Evolutionary conservation across 1,140 invertebrate species (phyloP), one percentile per base, ranked within the genome.

Genomic region (Leptonema lineaticorne): DNA sequence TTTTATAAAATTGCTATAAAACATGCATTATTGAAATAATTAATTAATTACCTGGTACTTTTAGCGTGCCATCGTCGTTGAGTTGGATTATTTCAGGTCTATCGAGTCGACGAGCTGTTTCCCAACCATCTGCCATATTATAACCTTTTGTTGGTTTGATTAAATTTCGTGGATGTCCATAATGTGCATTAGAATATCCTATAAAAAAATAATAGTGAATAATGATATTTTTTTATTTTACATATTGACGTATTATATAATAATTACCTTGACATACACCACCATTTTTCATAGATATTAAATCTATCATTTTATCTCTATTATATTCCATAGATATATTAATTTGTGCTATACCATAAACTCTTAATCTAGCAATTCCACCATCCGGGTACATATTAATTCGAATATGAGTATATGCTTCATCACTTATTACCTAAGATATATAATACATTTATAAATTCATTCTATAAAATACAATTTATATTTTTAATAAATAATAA

Each of bases 311-410:
- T 65, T 74, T 46, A 75, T 78, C 50, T 63, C 74, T 45, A 4
- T 65, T 37, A 7, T 72, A 48, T 5, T 75, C 72, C 16, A 72
- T 70, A n/a, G 66, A 64, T 68, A 75, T 75, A 41, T 83, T 75
- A 3, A 81, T 81, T 53, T 73, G 76, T 0, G 84, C 83, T 71
- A 82, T 77, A 9, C 88, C 88, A 73, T 83, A 89, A 1, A 89
- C 83, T 1, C 85, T 74, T 0, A 90, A 76, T 50, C 89, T 80
- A 0, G 88, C 87, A 9, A 89, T 85, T 14, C 89, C 88, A 58
- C 88, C 88, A 75, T 90, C 88, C 5, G 88, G 88, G 72, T 80
- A 89, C 9, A 88, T 83, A 73, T 89, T 89, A 0, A 89, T 75
- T 14, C 87, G 75, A 1, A 89, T 71, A 73, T 89, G 86, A 2